Percentiles rank a stretch among this genome's conserved stretches.
Evolutionary conservation across 2,888 invertebrate genomes (phyloP).

Genomic region (Lamellibrachia columna): DNA sequence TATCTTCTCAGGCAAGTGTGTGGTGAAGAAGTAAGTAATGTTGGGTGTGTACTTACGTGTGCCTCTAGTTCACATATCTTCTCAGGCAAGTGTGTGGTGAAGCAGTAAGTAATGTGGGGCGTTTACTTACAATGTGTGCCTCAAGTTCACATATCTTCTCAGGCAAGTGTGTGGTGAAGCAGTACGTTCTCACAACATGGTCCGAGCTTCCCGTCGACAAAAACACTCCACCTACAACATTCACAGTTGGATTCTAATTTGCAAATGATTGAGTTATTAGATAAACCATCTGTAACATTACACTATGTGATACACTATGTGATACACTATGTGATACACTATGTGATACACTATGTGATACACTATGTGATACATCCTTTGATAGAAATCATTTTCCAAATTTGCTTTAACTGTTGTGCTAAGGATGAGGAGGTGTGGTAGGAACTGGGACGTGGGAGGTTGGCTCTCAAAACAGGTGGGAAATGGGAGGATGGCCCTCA

Average conservation of each 20-base stretch:
- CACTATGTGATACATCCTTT: too few species aligned
- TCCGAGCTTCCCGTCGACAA: constrained; percentile 95
- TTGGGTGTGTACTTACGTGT: constrained; percentile 67
- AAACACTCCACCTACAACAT: constrained; percentile 76
- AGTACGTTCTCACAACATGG: constrained; percentile 90
- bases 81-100: constrained; percentile 81
- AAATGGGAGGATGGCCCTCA: too few species aligned
- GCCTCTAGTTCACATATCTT: constrained; percentile 79
- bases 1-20: constrained; percentile 81
- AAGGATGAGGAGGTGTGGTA: not conserved
- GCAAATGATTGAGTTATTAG: too few species aligned
- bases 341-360: too few species aligned
- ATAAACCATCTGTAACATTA: too few species aligned
- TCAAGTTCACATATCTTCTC: constrained; percentile 80
- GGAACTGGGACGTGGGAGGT: not conserved
- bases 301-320: too few species aligned
- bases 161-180: constrained; percentile 81
- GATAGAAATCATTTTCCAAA: too few species aligned
- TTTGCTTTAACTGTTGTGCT: too few species aligned
- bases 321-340: too few species aligned
- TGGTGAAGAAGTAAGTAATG: constrained; percentile 76
- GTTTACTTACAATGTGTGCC: constrained; percentile 73
- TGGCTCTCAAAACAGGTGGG: too few species aligned
- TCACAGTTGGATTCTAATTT: too few species aligned
- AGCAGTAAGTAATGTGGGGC: constrained; percentile 72